These are phyloP conservation scores for Stenurella melanura DNA, from an alignment of 2,888 invertebrate species.

Conservation along the genomic window DNA sequence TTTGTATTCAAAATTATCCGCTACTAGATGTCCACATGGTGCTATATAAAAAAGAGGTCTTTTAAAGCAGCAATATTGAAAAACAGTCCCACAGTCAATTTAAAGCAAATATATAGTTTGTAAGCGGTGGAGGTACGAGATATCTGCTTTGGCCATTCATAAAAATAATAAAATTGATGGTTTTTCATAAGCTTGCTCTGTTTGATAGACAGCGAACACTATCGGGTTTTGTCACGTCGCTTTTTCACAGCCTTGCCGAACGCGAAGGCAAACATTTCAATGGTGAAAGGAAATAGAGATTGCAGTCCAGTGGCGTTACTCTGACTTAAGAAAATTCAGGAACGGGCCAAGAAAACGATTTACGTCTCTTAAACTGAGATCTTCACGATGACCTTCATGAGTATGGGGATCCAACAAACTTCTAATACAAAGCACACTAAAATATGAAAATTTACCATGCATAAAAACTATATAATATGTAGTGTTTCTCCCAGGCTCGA, in stretches of 20 bases:
- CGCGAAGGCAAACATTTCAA: constrained; percentile 27
- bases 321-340: neutral
- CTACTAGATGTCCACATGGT: too few relatives aligned
- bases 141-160: constrained; percentile 25
- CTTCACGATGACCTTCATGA: too few relatives aligned
- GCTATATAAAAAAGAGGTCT: neutral
- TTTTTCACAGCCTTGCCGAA: constrained; percentile 14
- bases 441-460: too few relatives aligned
- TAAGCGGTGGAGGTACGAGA: constrained; percentile 13
- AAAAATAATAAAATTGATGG: constrained; percentile 38
- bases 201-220: constrained; percentile 31
- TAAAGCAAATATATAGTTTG: constrained; percentile 24
- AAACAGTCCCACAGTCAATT: constrained; percentile 13
- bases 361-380: too few relatives aligned
- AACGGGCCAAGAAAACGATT: neutral
- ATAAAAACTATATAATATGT: too few relatives aligned
- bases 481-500: too few relatives aligned
- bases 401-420: too few relatives aligned
- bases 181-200: constrained; percentile 26
- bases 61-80: neutral
- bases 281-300: constrained; percentile 37
- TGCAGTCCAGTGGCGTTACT: constrained; percentile 18
- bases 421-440: too few relatives aligned
- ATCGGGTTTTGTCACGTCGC: constrained; percentile 27
- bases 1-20: too few relatives aligned